Evolutionary conservation across 92 coral and sea anemone species (phyloP), one percentile per base, ranked within the genome.

Genomic region (Nematostella vectensis): DNA sequence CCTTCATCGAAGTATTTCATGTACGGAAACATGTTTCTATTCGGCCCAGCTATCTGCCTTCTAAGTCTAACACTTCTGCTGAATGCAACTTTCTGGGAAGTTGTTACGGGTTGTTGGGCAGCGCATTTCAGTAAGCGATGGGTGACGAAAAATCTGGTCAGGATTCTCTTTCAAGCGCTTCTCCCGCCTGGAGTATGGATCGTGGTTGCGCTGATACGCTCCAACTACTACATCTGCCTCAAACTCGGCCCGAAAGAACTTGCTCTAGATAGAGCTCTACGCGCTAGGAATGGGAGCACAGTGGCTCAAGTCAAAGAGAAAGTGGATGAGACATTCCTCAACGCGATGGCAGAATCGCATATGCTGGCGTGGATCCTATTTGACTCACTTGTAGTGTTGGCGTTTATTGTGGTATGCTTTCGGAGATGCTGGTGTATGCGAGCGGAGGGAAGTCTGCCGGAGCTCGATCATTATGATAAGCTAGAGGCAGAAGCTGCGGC

Each of bases 121-220:
- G 48, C 74, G 3, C 39, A 43, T 0, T 31, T 67, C 50, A 67
- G 60, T 31, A 68, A 52, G 1, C 13, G 25, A 10, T 75, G 74
- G 68, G 58, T 75, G 1, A 25, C 52, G 24, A 61, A 61, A 31
- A 50, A 70, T 24, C 63, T 42, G 11, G 47, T 16, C 2, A 29
- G 68, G 23, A 70, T 67, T 15, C 22, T 55, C 2, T 21, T 75
- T 1, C 69, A 75, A 33, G 82, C 82, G 9, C 11, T 75, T 0
- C 70, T 75, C 0, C 82, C 82, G 0, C 70, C 82, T 2, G 57
- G 70, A 0, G 75, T 75, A 4, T 75, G 82, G 82, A 38, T 75
- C 9, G 67, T 75, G 0, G 68, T 75, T 19, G 75, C 82, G 4
- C 54, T 75, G 22, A 59, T 75, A 0, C 82, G 68, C 42, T 59